These are phyloP conservation scores for Liodrosophila aerea DNA, from an alignment of 2,888 invertebrate species.

Conservation along the genomic window DNA sequence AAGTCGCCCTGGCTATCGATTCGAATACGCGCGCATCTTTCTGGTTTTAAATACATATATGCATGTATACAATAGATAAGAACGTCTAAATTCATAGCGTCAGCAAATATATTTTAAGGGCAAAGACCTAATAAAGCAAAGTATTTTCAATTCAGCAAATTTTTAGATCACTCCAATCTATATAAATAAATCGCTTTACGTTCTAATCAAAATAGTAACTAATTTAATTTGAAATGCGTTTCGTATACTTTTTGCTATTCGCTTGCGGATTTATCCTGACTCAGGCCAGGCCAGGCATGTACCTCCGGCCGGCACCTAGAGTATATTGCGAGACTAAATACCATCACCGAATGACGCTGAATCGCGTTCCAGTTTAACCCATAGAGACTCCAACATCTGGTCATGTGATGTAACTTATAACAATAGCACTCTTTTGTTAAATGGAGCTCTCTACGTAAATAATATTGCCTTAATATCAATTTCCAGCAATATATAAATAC, in stretches of 20 bases:
- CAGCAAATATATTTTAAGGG: conserved; percentile 35
- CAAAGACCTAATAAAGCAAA: conserved; percentile 4
- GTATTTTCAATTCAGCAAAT: conserved; percentile 24
- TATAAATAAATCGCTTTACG: conserved; percentile 27
- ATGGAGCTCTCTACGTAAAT: too few relatives aligned
- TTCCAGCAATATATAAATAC: too few relatives aligned
- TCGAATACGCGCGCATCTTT: conserved; percentile 7
- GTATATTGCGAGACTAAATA: conserved; percentile 26
- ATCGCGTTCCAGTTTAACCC: conserved; percentile 33
- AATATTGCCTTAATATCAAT: too few relatives aligned
- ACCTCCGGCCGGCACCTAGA: conserved; percentile 30
- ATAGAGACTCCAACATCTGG: conserved; percentile 42
- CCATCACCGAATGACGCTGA: background rate
- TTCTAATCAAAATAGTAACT: conserved; percentile 1
- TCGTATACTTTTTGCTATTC: conserved; percentile 20
- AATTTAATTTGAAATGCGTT: conserved; percentile 29
- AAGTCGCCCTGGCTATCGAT: conserved; percentile 25
- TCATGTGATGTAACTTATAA: conserved; percentile 56
- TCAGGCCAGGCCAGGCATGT: too few relatives aligned
- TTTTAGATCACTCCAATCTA: background rate
- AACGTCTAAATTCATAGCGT: background rate
- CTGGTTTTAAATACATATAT: conserved; percentile 20
- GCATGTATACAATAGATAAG: too few relatives aligned
- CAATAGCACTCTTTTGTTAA: too few relatives aligned
- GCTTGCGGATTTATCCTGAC: conserved; percentile 28